Percentiles rank a stretch among this genome's conserved stretches.
phyloP scores from a whole-genome alignment of 2,888 invertebrate genomes.

The Adelphocoris suturalis region DNA sequence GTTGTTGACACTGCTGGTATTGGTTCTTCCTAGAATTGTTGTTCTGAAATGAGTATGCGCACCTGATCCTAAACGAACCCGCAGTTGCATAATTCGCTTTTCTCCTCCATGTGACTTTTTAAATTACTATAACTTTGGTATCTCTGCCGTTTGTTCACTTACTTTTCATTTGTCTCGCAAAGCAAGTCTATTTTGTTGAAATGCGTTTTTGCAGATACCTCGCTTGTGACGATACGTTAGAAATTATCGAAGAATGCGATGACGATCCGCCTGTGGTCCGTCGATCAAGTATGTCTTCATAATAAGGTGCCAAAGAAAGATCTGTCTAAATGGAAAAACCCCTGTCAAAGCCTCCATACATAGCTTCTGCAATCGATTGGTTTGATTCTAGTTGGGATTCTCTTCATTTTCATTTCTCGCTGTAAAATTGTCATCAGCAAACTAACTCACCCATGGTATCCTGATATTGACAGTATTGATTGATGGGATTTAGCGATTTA shows the following conservation, averaged over 20 bases:
- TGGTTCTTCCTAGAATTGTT: too few relatives aligned
- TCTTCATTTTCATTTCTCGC: neutral
- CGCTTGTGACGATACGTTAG: constrained; percentile 62
- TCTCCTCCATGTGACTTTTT: too few relatives aligned
- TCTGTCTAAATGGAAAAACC: neutral
- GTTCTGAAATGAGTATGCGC: too few relatives aligned
- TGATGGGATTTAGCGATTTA: neutral
- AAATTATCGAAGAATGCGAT: constrained; percentile 66
- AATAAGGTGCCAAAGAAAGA: neutral
- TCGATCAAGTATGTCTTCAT: constrained; percentile 64
- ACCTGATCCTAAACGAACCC: too few relatives aligned
- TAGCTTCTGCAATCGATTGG: neutral
- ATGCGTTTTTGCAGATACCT: constrained; percentile 64
- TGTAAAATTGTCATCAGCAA: neutral
- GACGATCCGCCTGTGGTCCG: constrained; percentile 64
- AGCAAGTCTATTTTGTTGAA: constrained; percentile 37
- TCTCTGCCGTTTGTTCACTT: neutral
- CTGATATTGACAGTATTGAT: neutral
- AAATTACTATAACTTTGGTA: too few relatives aligned
- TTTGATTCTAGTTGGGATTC: neutral
- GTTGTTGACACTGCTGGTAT: too few relatives aligned
- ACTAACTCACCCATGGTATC: neutral
- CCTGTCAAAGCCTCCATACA: neutral
- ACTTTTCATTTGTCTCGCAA: neutral
- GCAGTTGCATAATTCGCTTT: too few relatives aligned